Evolutionary conservation across 2,888 invertebrate species (phyloP).

Genomic region (Polylopha cassiicola): DNA sequence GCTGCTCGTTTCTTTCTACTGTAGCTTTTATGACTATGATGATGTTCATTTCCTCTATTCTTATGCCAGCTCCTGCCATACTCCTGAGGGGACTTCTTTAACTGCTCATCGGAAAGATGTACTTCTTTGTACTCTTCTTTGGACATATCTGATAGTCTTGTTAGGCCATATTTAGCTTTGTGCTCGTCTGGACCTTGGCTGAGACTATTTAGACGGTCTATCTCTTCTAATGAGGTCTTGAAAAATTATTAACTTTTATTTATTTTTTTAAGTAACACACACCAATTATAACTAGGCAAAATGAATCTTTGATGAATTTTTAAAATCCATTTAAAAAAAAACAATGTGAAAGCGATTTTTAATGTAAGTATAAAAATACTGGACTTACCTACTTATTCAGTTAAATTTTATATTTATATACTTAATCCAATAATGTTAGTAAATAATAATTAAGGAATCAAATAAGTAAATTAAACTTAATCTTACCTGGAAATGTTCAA

Average conservation of each 20-base stretch:
- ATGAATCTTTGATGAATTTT: no score
- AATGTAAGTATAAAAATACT: no score
- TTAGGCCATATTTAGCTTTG: constrained; percentile 77
- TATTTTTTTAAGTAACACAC: not conserved
- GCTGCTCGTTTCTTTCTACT: constrained; percentile 47
- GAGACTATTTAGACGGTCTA: constrained; percentile 63
- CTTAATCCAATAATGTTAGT: constrained; percentile 2
- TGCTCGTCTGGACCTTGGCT: constrained; percentile 52
- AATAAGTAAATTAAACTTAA: constrained; percentile 20
- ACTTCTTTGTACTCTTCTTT: constrained; percentile 75
- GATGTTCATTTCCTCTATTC: constrained; percentile 33
- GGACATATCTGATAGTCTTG: constrained; percentile 79
- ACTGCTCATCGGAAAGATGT: constrained; percentile 61
- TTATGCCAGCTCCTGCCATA: constrained; percentile 48
- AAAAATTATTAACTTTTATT: constrained; percentile 29
- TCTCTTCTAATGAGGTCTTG: constrained; percentile 70
- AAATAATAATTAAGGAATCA: constrained; percentile 7
- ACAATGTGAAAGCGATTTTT: no score
- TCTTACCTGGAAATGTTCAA: constrained; percentile 74
- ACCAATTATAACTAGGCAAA: no score
- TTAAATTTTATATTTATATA: no score
- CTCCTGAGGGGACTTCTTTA: constrained; percentile 32
- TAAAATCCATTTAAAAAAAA: no score
- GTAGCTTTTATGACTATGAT: constrained; percentile 16
- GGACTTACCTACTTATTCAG: no score